Evolutionary conservation across 2,888 invertebrate species (phyloP).

Genomic region (Kuschelorhynchus macadamiae): DNA sequence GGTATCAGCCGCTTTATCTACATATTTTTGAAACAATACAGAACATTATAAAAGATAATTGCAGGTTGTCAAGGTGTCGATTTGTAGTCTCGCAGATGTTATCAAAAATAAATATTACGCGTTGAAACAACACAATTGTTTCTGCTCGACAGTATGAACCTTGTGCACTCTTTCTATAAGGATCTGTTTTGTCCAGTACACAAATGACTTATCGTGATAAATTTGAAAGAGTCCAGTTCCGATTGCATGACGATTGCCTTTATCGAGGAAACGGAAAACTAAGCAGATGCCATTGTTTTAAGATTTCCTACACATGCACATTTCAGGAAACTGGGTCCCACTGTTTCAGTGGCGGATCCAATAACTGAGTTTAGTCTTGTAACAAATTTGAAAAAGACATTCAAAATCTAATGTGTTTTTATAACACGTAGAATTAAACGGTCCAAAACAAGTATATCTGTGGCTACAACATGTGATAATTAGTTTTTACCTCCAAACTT

Average conservation of each 20-base stretch:
- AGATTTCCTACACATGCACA: conserved; percentile 46
- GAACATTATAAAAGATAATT: conserved; percentile 68
- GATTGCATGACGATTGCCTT: conserved; percentile 66
- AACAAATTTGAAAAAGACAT: conserved; percentile 23
- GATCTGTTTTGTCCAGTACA: conserved; percentile 57
- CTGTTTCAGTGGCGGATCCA: too few relatives aligned
- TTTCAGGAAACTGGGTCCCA: conserved; percentile 14
- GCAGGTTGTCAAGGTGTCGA: conserved; percentile 70
- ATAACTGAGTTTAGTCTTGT: too few relatives aligned
- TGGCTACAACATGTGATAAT: too few relatives aligned
- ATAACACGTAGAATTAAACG: not conserved
- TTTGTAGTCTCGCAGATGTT: conserved; percentile 68
- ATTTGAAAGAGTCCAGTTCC: conserved; percentile 69
- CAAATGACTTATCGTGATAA: conserved; percentile 66
- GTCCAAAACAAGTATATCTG: too few relatives aligned
- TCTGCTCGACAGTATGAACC: conserved; percentile 49
- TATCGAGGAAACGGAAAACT: conserved; percentile 68
- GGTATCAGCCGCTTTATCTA: conserved; percentile 58
- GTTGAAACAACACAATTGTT: conserved; percentile 66
- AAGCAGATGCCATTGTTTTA: conserved; percentile 68
- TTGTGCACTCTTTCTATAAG: conserved; percentile 59
- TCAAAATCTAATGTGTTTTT: not conserved
- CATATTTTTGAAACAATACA: conserved; percentile 66
- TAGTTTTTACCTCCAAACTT: too few relatives aligned
- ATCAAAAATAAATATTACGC: conserved; percentile 70